Evolutionary conservation across 2,113 vertebrate genomes (phyloP).

Genomic region (Onychostruthus taczanowskii): DNA sequence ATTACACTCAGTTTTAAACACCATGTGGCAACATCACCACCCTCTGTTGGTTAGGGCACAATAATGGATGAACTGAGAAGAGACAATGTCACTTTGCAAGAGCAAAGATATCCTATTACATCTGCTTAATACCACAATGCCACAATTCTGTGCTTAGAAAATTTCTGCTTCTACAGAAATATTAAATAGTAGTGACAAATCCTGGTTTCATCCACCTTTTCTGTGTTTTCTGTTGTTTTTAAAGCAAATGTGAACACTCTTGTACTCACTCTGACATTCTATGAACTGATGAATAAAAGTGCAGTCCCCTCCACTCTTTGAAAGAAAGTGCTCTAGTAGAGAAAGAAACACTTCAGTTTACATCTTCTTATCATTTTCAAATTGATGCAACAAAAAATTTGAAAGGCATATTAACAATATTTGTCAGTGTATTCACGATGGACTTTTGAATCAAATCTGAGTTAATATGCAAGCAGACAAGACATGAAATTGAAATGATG

Average conservation of each 20-base stretch:
- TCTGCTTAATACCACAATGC: background rate
- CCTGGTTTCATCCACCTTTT: background rate
- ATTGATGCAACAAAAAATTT: constrained; percentile 69
- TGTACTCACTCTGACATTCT: constrained; percentile 96
- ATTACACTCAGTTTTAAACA: background rate
- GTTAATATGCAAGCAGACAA: constrained; percentile 31
- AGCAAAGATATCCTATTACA: background rate
- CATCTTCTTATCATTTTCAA: constrained; percentile 61
- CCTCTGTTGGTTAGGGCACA: background rate
- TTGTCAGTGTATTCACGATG: background rate
- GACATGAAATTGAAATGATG: background rate
- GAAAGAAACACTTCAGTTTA: constrained; percentile 83
- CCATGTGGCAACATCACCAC: background rate
- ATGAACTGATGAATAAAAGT: constrained; percentile 96
- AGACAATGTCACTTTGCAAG: background rate
- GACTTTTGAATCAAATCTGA: background rate
- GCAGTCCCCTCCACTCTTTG: constrained; percentile 94
- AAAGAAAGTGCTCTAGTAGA: constrained; percentile 95
- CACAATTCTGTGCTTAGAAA: background rate
- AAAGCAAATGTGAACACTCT: constrained; percentile 76
- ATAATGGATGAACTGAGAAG: background rate
- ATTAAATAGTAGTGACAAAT: background rate
- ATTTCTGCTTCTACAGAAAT: background rate
- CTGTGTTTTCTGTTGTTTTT: constrained; percentile 2
- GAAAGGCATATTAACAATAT: constrained; percentile 44